Evolutionary conservation across 2,888 invertebrate genomes (phyloP).

Genomic region (Amiota minor): DNA sequence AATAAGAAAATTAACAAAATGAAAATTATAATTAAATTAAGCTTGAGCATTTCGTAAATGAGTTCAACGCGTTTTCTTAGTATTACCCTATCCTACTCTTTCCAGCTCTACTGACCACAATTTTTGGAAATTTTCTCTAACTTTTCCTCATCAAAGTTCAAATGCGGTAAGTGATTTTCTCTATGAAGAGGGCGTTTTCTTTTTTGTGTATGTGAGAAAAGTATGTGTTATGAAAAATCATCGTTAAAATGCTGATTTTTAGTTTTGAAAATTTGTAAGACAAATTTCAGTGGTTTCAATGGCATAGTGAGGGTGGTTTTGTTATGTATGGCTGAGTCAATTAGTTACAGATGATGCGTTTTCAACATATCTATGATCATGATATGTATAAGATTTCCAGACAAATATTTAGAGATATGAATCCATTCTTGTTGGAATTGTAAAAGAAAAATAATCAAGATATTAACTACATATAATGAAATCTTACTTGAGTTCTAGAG

Average conservation of each 20-base stretch:
- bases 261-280: conserved; percentile 21
- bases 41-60: conserved; percentile 20
- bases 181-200: background rate
- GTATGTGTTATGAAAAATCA: conserved; percentile 30
- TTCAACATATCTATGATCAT: conserved; percentile 33
- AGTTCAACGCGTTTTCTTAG: conserved; percentile 19
- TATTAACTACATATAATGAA: no score
- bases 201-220: conserved; percentile 36
- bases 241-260: conserved; percentile 32
- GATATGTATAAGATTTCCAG: no score
- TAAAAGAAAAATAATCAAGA: no score
- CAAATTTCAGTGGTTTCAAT: conserved; percentile 1
- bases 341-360: conserved; percentile 57
- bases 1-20: conserved; percentile 40
- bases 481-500: no score
- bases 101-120: background rate
- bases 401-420: no score
- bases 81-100: background rate
- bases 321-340: conserved; percentile 39
- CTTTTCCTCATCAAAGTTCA: no score
- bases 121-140: background rate
- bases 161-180: no score
- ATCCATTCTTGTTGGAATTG: no score
- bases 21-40: conserved; percentile 60
- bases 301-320: background rate